A percentile compares a stretch with the other conserved stretches of the same genome.
Evolutionary conservation across 2,797 vertebrate genomes (phyloP).

Genomic region (Oreortyx pictus): DNA sequence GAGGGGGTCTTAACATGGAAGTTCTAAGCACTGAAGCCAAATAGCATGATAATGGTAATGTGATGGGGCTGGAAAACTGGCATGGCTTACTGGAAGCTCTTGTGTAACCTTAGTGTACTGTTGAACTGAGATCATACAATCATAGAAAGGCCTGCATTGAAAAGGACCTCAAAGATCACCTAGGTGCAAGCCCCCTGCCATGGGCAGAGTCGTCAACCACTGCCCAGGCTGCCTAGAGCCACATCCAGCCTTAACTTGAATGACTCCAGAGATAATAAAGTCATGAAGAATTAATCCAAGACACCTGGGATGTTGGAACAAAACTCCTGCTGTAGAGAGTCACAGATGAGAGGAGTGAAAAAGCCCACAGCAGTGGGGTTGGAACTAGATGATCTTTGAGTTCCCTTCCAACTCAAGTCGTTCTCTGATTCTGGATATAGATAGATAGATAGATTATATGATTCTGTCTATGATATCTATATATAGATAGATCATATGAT

Average conservation of each 20-base stretch:
- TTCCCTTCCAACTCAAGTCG: no score
- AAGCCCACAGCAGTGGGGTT: not conserved
- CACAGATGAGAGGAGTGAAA: not conserved
- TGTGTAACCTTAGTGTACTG: not conserved
- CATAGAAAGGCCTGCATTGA: no score
- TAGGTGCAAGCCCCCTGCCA: no score
- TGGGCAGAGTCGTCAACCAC: no score
- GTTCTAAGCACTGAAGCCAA: constrained; percentile 16
- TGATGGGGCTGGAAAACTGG: not conserved
- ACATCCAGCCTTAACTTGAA: no score
- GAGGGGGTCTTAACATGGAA: constrained; percentile 31
- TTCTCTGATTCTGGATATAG: no score
- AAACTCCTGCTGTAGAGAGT: not conserved
- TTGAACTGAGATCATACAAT: not conserved
- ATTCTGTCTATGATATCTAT: not conserved
- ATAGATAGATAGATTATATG: no score
- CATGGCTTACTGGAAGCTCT: not conserved
- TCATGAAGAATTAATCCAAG: constrained; percentile 2
- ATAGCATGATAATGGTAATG: not conserved
- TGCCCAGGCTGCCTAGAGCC: no score
- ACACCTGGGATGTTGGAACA: not conserved
- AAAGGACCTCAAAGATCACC: no score
- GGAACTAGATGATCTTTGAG: no score
- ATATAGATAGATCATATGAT: no score
- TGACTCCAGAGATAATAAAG: not conserved